A percentile compares a stretch with the other conserved stretches of the same genome.
Conservation (phyloP, 2,113 vertebrate species). For the Myotis yumanensis region DNA sequence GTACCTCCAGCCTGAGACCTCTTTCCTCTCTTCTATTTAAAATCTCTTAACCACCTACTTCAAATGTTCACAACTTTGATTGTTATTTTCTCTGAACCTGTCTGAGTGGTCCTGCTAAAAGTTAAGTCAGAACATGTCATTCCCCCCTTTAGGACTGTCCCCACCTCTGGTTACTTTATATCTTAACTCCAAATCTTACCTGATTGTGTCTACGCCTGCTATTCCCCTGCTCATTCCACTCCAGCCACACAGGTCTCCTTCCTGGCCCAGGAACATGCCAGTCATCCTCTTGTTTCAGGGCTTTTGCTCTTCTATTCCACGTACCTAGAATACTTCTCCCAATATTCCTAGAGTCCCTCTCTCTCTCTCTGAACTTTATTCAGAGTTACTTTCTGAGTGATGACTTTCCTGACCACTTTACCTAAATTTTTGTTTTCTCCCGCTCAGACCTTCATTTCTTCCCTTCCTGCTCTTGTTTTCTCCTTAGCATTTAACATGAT, state of each 20-base stretch:
- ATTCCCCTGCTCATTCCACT: not conserved
- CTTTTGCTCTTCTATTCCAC: not conserved
- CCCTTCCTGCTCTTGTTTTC: conserved; percentile 24
- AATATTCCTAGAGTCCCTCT: not conserved
- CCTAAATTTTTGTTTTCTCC: not conserved
- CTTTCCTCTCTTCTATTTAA: not conserved
- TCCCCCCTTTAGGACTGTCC: not conserved
- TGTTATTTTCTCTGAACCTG: not conserved
- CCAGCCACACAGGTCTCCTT: not conserved
- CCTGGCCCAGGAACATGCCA: not conserved
- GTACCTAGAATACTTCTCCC: not conserved
- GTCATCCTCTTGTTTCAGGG: not conserved
- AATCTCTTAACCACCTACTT: not conserved
- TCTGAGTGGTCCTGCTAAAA: not conserved
- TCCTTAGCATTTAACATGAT: not conserved
- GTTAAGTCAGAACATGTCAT: not conserved
- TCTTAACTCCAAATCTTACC: not conserved
- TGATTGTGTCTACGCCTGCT: not conserved
- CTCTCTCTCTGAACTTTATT: not conserved
- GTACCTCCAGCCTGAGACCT: not conserved
- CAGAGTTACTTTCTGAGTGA: not conserved
- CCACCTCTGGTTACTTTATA: not conserved
- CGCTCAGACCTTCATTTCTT: not conserved
- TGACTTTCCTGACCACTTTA: not conserved
- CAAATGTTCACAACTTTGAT: not conserved